Conservation (phyloP, 2,113 vertebrate genomes). For the Elgaria multicarinata region DNA sequence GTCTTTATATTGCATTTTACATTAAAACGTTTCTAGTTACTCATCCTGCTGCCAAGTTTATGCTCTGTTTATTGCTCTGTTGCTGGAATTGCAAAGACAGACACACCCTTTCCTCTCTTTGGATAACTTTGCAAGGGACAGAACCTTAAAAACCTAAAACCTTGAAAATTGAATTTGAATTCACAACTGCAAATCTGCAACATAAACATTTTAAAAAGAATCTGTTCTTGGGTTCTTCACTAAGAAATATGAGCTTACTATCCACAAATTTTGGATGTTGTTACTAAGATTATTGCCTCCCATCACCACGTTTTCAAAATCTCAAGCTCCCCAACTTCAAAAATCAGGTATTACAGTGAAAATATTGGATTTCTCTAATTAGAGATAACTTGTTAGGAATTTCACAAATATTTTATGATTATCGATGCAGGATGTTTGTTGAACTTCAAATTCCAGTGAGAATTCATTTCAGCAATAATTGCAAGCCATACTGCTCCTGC, state of each 20-base stretch:
- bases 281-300: background rate
- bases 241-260: constrained; percentile 12
- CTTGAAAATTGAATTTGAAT: constrained; percentile 24
- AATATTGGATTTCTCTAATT: background rate
- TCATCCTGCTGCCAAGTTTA: background rate
- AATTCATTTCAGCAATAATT: background rate
- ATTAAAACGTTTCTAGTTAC: constrained; percentile 5
- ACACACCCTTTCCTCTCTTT: constrained; percentile 25
- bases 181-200: background rate
- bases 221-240: background rate
- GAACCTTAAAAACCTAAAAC: background rate
- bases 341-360: background rate
- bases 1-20: constrained; percentile 10
- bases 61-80: constrained; percentile 28
- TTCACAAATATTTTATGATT: background rate
- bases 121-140: background rate
- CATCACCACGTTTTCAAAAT: background rate
- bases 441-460: background rate
- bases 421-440: background rate
- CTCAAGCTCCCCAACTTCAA: background rate
- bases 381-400: background rate
- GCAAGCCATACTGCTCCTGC: background rate
- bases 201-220: constrained; percentile 1
- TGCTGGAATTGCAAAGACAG: constrained; percentile 37
- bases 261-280: background rate